Evolutionary conservation across 1,140 invertebrate species (phyloP).

Genomic region (Drosophila elegans): DNA sequence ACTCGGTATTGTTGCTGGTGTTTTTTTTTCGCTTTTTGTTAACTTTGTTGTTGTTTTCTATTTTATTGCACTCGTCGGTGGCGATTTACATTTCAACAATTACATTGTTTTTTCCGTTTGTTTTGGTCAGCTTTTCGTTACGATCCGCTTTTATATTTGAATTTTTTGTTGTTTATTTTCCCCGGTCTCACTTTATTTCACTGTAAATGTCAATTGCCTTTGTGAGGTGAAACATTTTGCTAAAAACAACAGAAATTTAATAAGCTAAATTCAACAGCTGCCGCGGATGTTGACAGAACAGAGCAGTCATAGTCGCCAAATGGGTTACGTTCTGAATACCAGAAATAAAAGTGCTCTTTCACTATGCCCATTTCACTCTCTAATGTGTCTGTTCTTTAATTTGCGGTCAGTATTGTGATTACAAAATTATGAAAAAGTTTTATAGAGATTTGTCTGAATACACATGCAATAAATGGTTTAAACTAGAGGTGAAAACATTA

Average conservation of each 20-base stretch:
- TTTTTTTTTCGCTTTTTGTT: constrained; percentile 24
- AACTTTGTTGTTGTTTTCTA: constrained; percentile 23
- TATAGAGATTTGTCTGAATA: neutral
- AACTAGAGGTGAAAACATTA: neutral
- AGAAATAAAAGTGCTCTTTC: constrained; percentile 37
- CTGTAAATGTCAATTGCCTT: constrained; percentile 76
- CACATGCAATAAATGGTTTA: neutral
- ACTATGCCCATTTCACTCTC: neutral
- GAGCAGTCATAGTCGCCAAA: constrained; percentile 41
- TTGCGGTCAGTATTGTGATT: neutral
- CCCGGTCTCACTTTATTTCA: constrained; percentile 21
- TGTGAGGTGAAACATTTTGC: constrained; percentile 60
- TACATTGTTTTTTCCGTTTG: constrained; percentile 56
- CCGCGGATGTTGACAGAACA: constrained; percentile 42
- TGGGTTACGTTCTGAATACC: constrained; percentile 75
- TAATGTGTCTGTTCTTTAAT: constrained; percentile 1
- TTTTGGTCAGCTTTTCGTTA: constrained; percentile 42
- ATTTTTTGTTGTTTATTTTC: constrained; percentile 25
- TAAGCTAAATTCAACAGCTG: constrained; percentile 46
- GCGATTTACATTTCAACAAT: constrained; percentile 60
- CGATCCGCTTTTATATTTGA: constrained; percentile 20
- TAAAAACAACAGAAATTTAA: constrained; percentile 50
- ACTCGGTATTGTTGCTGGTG: constrained; percentile 44
- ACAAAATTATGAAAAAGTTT: neutral
- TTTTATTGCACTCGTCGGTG: constrained; percentile 16